Base-by-base conservation (phyloP, 2,888 invertebrate species). In the Archips xylosteana region DNA sequence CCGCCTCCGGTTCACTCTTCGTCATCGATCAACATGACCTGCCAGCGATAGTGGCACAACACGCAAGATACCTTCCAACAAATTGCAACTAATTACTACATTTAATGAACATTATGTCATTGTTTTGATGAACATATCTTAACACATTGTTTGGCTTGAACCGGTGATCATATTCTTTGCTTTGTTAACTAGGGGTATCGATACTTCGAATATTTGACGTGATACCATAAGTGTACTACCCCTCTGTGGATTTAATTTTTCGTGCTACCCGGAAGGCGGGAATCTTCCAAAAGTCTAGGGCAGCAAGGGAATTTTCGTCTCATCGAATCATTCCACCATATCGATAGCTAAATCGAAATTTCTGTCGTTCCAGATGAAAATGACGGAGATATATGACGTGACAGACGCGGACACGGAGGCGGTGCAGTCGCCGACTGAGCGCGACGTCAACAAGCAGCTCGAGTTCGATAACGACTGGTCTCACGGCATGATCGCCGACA, bases 371-470 rank as follows among this genome's bases (percentile, higher is more conserved):
- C 88, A 96, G 96, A 96, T 98, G 82, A 97, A 97, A 90, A 96
- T 98, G 82, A 98, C 98, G 1, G 98, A 98, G 94, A 98, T 98
- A 82, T 98, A 97, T 87, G 98, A 98, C 88, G 97, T 98, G 84
- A 97, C 97, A 0, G 97, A 97, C 80, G 96, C 96, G 67, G 97
- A 97, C 79, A 95, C 96, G 39, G 95, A 96, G 69, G 95, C 95
- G 34, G 95, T 96, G 70, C 95, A 96, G 88, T 95, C 95, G 69
- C 93, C 95, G 0, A 91, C 92, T 13, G 96, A 96, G 86, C 92
- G 95, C 39, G 95, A 95, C 81, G 82, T 92, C 75, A 96, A 96
- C 89, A 94, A 92, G 76, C 95, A 96, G 79, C 90, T 96, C 57
- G 95, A 96, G 89, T 96, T 96, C 87, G 96, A 96, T 87, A 96